phyloP scores from a whole-genome alignment of 2,888 invertebrate genomes.

The Crepidodera aurea region DNA sequence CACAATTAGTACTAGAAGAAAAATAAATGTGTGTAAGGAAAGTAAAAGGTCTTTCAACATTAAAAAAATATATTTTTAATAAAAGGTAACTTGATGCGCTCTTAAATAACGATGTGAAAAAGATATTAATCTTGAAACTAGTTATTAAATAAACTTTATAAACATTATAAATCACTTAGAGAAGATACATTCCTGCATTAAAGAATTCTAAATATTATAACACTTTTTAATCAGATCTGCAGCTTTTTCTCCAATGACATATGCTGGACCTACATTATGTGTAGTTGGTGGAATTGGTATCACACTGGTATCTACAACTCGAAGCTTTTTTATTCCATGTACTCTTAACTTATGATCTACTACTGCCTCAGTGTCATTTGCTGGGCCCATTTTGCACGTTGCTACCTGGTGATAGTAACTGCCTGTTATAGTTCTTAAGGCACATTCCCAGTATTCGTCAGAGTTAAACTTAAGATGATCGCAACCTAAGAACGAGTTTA shows the following conservation, averaged over 20 bases:
- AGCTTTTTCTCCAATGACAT: conserved; percentile 67
- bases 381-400: conserved; percentile 67
- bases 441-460: conserved; percentile 66
- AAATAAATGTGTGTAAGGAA: too few relatives aligned
- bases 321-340: conserved; percentile 62
- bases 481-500: conserved; percentile 60
- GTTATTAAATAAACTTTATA: too few relatives aligned
- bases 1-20: too few relatives aligned
- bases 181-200: too few relatives aligned
- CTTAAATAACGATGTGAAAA: too few relatives aligned
- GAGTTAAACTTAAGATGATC: conserved; percentile 54
- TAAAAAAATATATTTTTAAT: too few relatives aligned
- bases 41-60: too few relatives aligned
- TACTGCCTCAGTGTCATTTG: conserved; percentile 63
- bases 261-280: conserved; percentile 64
- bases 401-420: conserved; percentile 65
- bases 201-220: not conserved
- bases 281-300: conserved; percentile 65
- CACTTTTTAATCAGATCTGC: conserved; percentile 62
- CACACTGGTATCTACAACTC: conserved; percentile 66
- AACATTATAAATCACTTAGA: too few relatives aligned
- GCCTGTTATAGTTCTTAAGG: conserved; percentile 59
- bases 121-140: too few relatives aligned
- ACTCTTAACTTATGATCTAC: conserved; percentile 65
- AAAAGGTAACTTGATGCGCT: too few relatives aligned